A percentile compares a stretch with the other conserved stretches of the same genome.
Evolutionary conservation across 2,888 invertebrate genomes (phyloP).

Genomic region (Sycophila texana): DNA sequence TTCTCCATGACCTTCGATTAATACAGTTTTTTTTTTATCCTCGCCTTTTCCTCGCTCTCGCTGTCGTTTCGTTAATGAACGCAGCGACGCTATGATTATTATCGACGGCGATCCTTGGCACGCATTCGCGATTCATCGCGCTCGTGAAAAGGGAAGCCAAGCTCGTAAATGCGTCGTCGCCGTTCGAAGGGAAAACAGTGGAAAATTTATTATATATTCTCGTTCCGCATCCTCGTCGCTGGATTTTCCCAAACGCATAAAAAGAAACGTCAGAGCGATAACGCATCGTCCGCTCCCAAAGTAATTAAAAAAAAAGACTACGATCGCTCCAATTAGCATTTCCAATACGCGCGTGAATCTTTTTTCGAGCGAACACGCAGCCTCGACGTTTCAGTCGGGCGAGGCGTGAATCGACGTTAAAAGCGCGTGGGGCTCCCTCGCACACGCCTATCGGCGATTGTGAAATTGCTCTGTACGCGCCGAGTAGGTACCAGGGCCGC

Average conservation of each 20-base stretch:
- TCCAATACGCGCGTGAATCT: too few species aligned
- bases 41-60: constrained; percentile 35
- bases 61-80: constrained; percentile 48
- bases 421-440: not conserved
- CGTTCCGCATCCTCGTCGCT: not conserved
- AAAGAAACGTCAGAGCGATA: too few species aligned
- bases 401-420: too few species aligned
- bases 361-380: too few species aligned
- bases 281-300: too few species aligned
- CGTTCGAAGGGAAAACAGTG: constrained; percentile 12
- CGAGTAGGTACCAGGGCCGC: not conserved
- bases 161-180: constrained; percentile 6
- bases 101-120: constrained; percentile 54
- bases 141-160: constrained; percentile 39
- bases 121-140: constrained; percentile 38
- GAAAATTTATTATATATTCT: constrained; percentile 3
- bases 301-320: not conserved
- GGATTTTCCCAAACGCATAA: not conserved
- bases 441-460: constrained; percentile 13
- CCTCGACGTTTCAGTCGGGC: too few species aligned
- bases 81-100: constrained; percentile 47
- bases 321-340: too few species aligned
- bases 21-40: constrained; percentile 50
- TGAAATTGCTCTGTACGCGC: constrained; percentile 21
- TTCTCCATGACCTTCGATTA: constrained; percentile 53